These are phyloP conservation scores for Pteropus alecto DNA, from an alignment of 2,113 vertebrate species.

Conservation along the genomic window DNA sequence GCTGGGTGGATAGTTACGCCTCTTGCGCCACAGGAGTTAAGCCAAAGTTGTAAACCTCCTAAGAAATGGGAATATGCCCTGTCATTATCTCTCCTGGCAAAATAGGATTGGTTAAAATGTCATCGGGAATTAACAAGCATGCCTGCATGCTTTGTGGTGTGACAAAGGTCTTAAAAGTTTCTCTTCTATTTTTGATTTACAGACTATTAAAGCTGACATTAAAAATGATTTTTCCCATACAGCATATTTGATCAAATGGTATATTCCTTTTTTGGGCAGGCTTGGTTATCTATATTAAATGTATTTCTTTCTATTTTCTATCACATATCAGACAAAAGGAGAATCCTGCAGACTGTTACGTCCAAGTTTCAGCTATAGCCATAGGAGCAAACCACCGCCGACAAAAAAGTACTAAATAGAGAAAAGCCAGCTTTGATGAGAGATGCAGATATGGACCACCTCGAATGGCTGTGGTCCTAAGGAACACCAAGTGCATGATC, in stretches of 20 bases:
- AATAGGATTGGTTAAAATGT: slow-evolving; percentile 40
- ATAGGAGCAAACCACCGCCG: not conserved
- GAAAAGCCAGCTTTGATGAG: not conserved
- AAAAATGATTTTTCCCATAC: slow-evolving; percentile 8
- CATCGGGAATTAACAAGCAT: slow-evolving; percentile 53
- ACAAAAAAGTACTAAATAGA: not conserved
- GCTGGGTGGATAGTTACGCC: no score
- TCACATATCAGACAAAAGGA: not conserved
- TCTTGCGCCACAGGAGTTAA: not conserved
- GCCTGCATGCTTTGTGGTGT: slow-evolving; percentile 9
- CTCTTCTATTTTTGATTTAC: slow-evolving; percentile 58
- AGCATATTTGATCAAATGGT: not conserved
- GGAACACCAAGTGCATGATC: not conserved
- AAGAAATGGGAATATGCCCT: not conserved
- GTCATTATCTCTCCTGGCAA: slow-evolving; percentile 9
- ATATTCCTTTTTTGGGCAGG: not conserved
- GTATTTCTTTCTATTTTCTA: not conserved
- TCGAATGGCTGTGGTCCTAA: not conserved
- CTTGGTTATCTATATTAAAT: not conserved
- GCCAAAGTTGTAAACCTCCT: not conserved
- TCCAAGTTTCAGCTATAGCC: not conserved
- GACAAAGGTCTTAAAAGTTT: slow-evolving; percentile 41
- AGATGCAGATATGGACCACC: not conserved
- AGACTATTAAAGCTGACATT: slow-evolving; percentile 40
- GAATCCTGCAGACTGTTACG: not conserved